Evolutionary conservation across 2,797 vertebrate species (phyloP).

Genomic region (Lagothrix lagotricha): DNA sequence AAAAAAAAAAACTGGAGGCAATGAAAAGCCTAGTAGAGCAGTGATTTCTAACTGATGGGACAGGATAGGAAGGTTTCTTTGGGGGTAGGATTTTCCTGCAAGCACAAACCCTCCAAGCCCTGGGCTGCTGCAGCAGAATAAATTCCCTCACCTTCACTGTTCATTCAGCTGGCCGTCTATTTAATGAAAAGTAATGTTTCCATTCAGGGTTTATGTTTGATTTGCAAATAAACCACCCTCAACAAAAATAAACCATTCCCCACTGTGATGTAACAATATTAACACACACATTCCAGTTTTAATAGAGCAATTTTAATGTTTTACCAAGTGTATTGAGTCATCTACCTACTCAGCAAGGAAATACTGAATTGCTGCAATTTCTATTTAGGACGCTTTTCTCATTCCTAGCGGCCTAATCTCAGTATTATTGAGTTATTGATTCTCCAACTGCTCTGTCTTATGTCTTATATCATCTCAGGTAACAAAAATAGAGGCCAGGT

Average conservation of each 20-base stretch:
- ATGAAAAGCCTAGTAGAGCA: not conserved
- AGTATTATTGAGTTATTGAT: not conserved
- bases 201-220: conserved; percentile 22
- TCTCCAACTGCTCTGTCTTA: not conserved
- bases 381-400: not conserved
- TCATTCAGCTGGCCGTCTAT: not conserved
- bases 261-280: conserved; percentile 40
- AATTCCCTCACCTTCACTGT: not conserved
- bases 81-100: not conserved
- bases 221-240: conserved; percentile 32
- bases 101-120: not conserved
- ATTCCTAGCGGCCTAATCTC: not conserved
- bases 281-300: conserved; percentile 48
- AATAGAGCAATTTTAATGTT: conserved; percentile 51
- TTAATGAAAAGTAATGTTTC: conserved; percentile 41
- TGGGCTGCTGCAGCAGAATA: not conserved
- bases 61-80: not conserved
- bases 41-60: not conserved
- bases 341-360: conserved; percentile 48
- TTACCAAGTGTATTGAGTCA: conserved; percentile 45
- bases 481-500: not conserved
- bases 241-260: conserved; percentile 55
- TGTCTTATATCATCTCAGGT: not conserved
- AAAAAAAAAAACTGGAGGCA: too few relatives aligned
- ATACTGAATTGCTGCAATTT: conserved; percentile 14